Base-by-base conservation (phyloP, 2,888 invertebrate species). In the Onchidella celtica region DNA sequence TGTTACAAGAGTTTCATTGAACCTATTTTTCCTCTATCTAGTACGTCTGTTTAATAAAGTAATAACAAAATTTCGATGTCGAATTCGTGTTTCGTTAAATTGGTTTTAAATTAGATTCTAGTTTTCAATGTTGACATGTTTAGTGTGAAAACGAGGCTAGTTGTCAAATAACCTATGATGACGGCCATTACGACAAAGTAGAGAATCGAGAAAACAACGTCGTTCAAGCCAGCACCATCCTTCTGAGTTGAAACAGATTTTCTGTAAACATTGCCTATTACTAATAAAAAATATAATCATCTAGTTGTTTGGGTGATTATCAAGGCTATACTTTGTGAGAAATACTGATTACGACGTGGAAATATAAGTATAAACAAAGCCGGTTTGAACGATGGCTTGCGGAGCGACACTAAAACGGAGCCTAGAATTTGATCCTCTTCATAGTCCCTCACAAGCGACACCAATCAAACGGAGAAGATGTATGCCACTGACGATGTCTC, bases 371-470 rank as follows among this genome's bases (percentile, higher is more conserved):
- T 47, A 17, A 80, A 69, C 74, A 69, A 75, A 74, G 34, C 70
- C n/a, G 40, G 27, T 68, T 40, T 69, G 65, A 57, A 82, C 27
- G 61, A 99, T 99, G 98, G 98, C 98, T 95, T 98, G 98, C 95
- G 92, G 91, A 83, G 98, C 98, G 94, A 98, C 98, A 92, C 95
- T 98, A 88, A 98, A 98, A 95, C 96, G 98, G 94, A 96, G 96
- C 93, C 95, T 97, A 93, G 98, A 98, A 94, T 98, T 98, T 96
- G 98, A 98, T 94, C 96, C 97, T 87, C 95, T 96, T 86, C 96
- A 97, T 94, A 96, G 96, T 93, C 94, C 94, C 27, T 85, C 88
- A 9, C 95, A 94, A 83, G 95, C 97, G 91, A 97, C 97, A 83
- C 96, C 96, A 74, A 81, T 81, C 40, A 98, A 98, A 94, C 95